phyloP scores from a whole-genome alignment of 2,888 invertebrate species.

The Rhagophthalmus giganteus region DNA sequence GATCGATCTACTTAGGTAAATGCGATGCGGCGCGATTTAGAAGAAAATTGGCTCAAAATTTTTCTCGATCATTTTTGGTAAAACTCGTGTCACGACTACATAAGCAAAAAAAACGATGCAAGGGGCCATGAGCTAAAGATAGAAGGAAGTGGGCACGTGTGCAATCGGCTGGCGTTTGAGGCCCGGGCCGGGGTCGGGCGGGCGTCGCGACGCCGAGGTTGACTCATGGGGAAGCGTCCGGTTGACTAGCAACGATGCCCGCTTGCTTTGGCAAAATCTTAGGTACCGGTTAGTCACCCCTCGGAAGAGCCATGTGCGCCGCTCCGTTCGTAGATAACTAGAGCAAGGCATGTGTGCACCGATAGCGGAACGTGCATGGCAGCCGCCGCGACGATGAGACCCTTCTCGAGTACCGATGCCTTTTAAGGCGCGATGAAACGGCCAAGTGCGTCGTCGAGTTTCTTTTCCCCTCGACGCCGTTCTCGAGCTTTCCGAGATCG shows the following conservation, averaged over 20 bases:
- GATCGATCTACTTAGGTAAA: no score
- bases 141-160: slow-evolving; percentile 56
- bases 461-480: slow-evolving; percentile 42
- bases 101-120: slow-evolving; percentile 43
- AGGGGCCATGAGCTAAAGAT: slow-evolving; percentile 56
- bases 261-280: slow-evolving; percentile 27
- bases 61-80: slow-evolving; percentile 17
- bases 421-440: slow-evolving; percentile 55
- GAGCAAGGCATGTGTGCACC: slow-evolving; percentile 35
- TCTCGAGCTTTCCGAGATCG: slow-evolving; percentile 21
- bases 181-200: slow-evolving; percentile 36
- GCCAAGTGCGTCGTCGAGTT: slow-evolving; percentile 55
- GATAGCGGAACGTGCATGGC: slow-evolving; percentile 28
- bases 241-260: slow-evolving; percentile 22
- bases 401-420: slow-evolving; percentile 55
- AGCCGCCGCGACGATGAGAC: slow-evolving; percentile 37
- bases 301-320: slow-evolving; percentile 43
- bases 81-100: slow-evolving; percentile 22
- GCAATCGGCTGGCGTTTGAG: slow-evolving; percentile 39
- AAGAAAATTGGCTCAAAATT: no score
- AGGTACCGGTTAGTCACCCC: slow-evolving; percentile 50
- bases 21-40: no score
- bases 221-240: slow-evolving; percentile 30
- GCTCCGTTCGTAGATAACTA: slow-evolving; percentile 37
- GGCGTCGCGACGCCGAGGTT: slow-evolving; percentile 39